Conservation (phyloP, 2,888 invertebrate genomes). For the Agrochola litura region DNA sequence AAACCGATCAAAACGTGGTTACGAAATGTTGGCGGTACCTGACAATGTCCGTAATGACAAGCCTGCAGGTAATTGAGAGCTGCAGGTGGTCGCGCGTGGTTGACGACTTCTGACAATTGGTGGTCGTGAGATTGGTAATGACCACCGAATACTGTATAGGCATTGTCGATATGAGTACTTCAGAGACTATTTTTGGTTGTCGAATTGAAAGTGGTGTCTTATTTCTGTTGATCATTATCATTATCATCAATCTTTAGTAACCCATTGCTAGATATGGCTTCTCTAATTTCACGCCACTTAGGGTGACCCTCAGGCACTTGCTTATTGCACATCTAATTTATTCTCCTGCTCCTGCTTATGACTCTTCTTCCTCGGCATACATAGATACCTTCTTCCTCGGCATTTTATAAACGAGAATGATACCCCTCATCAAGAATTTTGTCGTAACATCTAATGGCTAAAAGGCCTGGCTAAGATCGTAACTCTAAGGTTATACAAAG, state of each 20-base stretch:
- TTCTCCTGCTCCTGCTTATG: neutral
- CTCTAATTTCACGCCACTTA: neutral
- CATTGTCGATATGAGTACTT: slow-evolving; percentile 10
- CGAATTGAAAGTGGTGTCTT: neutral
- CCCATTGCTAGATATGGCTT: neutral
- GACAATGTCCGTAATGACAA: slow-evolving; percentile 49
- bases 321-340: neutral
- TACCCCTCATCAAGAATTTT: neutral
- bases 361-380: neutral
- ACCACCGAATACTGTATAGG: slow-evolving; percentile 23
- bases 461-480: neutral
- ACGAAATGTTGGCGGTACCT: slow-evolving; percentile 54
- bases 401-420: neutral
- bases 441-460: neutral
- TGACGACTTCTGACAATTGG: slow-evolving; percentile 30
- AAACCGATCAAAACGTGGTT: slow-evolving; percentile 38
- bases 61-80: slow-evolving; percentile 45
- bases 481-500: neutral
- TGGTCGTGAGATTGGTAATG: slow-evolving; percentile 36
- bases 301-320: neutral
- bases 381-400: too few relatives aligned
- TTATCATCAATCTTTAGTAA: neutral
- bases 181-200: neutral
- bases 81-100: slow-evolving; percentile 59
- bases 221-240: neutral